phyloP scores from a whole-genome alignment of 2,888 invertebrate genomes.

The Prosapia bicincta region DNA sequence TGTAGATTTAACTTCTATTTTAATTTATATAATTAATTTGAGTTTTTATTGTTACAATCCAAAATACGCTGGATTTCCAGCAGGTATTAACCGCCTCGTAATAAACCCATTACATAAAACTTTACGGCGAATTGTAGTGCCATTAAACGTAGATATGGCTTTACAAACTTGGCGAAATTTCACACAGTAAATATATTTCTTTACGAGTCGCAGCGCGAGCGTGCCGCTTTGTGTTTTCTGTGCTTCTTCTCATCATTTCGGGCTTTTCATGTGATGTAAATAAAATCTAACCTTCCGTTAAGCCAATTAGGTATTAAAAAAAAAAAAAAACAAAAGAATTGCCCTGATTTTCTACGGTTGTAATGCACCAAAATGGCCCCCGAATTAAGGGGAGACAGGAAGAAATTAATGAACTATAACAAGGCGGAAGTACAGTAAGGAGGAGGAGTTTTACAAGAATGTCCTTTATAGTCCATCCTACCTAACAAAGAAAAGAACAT shows the following conservation, averaged over 20 bases:
- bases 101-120: not conserved
- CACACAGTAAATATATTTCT: not conserved
- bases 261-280: not conserved
- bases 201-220: not conserved
- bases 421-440: too few species aligned
- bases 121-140: not conserved
- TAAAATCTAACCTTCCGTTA: not conserved
- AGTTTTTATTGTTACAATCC: not conserved
- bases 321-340: too few species aligned
- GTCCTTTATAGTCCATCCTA: too few species aligned
- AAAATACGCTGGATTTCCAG: not conserved
- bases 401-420: too few species aligned
- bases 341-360: too few species aligned
- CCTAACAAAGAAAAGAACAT: too few species aligned
- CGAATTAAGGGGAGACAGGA: too few species aligned
- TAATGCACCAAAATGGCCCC: too few species aligned
- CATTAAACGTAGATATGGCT: not conserved
- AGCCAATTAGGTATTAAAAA: too few species aligned
- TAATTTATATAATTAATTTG: not conserved
- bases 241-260: not conserved
- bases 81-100: not conserved
- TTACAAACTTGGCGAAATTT: not conserved
- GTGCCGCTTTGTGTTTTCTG: not conserved
- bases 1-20: not conserved
- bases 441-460: too few species aligned